Percentiles rank a stretch among this genome's conserved stretches.
Evolutionary conservation across 2,888 invertebrate species (phyloP).

Genomic region (Anoncus sp.): DNA sequence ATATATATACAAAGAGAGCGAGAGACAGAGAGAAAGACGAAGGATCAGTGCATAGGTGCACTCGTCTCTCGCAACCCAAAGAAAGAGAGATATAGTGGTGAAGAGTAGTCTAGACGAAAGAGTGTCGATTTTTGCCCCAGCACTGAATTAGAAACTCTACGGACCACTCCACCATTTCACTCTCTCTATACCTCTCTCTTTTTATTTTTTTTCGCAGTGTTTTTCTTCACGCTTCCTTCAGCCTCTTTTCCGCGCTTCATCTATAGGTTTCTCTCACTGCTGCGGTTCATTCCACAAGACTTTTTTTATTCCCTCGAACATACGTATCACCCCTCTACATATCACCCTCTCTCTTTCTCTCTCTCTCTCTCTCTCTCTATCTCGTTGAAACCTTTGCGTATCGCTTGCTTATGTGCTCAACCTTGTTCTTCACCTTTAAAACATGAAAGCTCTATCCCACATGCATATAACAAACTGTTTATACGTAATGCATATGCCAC

Average conservation of each 20-base stretch:
- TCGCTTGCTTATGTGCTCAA: constrained; percentile 79
- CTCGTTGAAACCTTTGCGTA: constrained; percentile 83
- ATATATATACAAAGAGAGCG: constrained; percentile 19
- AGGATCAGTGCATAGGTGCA: constrained; percentile 52
- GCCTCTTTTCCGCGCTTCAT: constrained; percentile 56
- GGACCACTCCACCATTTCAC: constrained; percentile 58
- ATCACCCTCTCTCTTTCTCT: too few relatives aligned
- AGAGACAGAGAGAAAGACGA: constrained; percentile 51
- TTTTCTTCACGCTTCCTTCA: constrained; percentile 44
- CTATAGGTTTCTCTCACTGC: constrained; percentile 80
- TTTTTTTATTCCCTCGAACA: constrained; percentile 64
- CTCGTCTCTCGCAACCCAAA: constrained; percentile 4
- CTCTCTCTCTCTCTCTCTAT: constrained; percentile 78
- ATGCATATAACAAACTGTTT: constrained; percentile 33
- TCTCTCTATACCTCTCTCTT: constrained; percentile 48
- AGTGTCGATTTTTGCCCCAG: constrained; percentile 79
- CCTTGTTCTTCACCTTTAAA: constrained; percentile 60
- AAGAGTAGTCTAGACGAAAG: constrained; percentile 69
- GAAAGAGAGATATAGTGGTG: constrained; percentile 58
- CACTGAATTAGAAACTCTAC: constrained; percentile 73
- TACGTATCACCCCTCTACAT: constrained; percentile 76
- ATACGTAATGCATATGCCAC: background rate
- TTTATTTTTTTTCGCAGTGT: constrained; percentile 23
- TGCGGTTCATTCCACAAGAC: constrained; percentile 76
- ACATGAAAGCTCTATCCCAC: constrained; percentile 31